phyloP scores from a whole-genome alignment of 2,888 invertebrate species.

The Uropetala carovei region DNA sequence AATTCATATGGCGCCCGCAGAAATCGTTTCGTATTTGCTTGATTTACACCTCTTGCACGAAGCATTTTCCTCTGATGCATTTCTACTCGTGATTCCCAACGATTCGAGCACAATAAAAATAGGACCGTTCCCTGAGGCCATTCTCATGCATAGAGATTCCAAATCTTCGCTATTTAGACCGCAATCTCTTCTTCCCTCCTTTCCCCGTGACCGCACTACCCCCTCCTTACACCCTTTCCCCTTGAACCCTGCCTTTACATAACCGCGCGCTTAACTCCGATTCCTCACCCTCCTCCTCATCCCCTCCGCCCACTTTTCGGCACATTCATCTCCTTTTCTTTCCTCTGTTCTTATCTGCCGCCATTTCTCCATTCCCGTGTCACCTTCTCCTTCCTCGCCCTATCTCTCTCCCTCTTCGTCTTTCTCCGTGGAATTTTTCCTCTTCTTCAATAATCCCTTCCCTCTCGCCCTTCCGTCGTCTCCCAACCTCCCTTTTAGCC shows the following conservation, averaged over 20 bases:
- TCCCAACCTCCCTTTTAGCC: neutral
- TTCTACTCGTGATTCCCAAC: neutral
- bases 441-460: slow-evolving; percentile 17
- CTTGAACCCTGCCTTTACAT: neutral
- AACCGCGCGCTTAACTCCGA: neutral
- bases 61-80: neutral
- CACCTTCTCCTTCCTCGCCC: neutral
- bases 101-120: neutral
- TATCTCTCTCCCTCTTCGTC: neutral
- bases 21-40: no score
- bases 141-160: slow-evolving; percentile 29
- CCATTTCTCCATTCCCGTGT: neutral
- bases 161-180: slow-evolving; percentile 26
- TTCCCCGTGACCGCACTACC: neutral
- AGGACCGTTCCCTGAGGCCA: neutral
- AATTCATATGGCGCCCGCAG: no score
- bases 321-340: neutral
- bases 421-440: slow-evolving; percentile 7
- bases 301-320: neutral
- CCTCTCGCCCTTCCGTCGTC: neutral
- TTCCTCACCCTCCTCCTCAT: neutral
- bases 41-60: no score
- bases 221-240: neutral
- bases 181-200: neutral
- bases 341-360: neutral